Evolutionary conservation across 1,140 invertebrate species (phyloP).

Genomic region (Orchesella cincta): DNA sequence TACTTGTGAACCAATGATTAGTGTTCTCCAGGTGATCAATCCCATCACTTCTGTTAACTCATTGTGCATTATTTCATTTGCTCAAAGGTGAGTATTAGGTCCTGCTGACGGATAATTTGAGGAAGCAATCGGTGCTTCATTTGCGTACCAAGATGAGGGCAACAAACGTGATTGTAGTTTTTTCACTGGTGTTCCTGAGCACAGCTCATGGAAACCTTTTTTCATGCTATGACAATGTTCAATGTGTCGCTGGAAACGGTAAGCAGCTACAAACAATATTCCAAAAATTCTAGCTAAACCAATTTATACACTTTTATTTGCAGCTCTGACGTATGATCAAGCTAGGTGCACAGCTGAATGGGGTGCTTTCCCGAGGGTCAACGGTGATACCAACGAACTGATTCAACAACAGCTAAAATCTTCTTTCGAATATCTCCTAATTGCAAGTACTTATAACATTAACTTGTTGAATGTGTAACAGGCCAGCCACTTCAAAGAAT

Average conservation of each 20-base stretch:
- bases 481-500: conserved; percentile 75
- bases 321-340: neutral
- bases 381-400: conserved; percentile 62
- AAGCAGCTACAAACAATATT: neutral
- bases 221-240: neutral
- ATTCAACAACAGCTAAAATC: conserved; percentile 66
- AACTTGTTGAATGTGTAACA: conserved; percentile 41
- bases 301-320: neutral
- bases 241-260: neutral
- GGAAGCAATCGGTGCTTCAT: neutral
- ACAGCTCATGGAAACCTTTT: neutral
- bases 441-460: conserved; percentile 55
- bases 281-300: neutral
- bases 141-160: neutral
- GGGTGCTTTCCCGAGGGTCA: conserved; percentile 62
- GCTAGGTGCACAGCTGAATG: conserved; percentile 68
- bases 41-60: neutral
- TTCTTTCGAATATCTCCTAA: conserved; percentile 72
- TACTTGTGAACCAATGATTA: neutral
- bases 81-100: no score
- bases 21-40: neutral
- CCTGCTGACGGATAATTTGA: no score
- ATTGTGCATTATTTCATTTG: neutral
- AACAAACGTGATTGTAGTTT: neutral
- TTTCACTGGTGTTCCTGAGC: neutral